phyloP scores from a whole-genome alignment of 2,113 vertebrate species.

The Xenopus tropicalis region DNA sequence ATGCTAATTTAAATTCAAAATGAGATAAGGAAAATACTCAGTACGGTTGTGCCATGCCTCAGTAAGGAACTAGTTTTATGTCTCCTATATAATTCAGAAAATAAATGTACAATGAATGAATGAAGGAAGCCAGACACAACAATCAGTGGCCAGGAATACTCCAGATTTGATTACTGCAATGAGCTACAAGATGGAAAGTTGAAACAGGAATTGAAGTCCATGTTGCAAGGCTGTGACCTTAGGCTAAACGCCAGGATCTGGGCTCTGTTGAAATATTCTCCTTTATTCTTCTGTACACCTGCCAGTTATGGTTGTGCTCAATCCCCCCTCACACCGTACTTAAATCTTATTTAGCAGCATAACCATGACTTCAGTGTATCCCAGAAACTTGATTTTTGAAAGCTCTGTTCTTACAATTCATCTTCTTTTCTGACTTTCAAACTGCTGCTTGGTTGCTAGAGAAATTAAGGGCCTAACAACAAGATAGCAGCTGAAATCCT shows the following conservation, averaged over 20 bases:
- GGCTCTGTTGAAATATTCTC: neutral
- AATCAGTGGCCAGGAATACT: neutral
- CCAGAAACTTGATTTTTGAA: no score
- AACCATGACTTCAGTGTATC: no score
- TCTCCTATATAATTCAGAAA: neutral
- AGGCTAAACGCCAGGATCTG: neutral
- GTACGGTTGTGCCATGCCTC: neutral
- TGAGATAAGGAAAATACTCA: slow-evolving; percentile 2
- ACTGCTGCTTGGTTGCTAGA: no score
- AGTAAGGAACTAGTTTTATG: neutral
- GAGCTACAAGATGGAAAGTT: neutral
- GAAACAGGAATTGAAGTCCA: neutral
- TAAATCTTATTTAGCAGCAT: no score
- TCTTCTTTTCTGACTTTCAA: no score
- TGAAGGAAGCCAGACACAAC: neutral
- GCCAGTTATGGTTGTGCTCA: no score
- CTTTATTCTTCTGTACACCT: no score
- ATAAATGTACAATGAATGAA: neutral
- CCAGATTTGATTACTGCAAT: neutral
- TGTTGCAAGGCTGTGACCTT: neutral
- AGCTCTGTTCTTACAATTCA: no score
- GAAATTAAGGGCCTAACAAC: no score
- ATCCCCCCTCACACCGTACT: no score
- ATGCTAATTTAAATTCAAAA: neutral
- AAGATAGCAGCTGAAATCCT: no score